phyloP scores from a whole-genome alignment of 2,797 vertebrate species.

The Sparidentex hasta region DNA sequence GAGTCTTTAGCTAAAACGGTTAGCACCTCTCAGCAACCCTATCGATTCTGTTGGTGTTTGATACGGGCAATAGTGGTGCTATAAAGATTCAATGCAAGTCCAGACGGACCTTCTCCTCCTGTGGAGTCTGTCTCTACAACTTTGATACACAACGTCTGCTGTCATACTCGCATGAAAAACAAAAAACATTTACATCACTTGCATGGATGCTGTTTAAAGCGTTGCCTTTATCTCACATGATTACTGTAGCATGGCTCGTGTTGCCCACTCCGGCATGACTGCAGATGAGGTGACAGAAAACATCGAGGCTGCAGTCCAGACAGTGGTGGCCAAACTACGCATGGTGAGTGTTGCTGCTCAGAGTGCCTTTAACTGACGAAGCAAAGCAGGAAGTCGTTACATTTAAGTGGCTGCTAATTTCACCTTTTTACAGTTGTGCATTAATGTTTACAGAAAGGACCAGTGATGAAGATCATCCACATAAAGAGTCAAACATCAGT shows the following conservation, averaged over 20 bases:
- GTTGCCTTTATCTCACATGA: fast-evolving
- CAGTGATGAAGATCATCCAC: conserved; percentile 92
- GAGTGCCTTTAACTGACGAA: neutral
- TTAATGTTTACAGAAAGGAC: conserved; percentile 86
- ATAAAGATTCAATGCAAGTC: conserved; percentile 78
- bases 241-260: conserved; percentile 85
- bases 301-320: conserved; percentile 80
- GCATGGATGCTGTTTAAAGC: fast-evolving
- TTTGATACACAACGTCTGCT: conserved; percentile 72
- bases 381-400: no score
- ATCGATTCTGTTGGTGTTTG: conserved; percentile 60
- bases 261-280: conserved; percentile 91
- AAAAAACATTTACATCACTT: fast-evolving
- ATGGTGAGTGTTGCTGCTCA: conserved; percentile 80
- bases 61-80: conserved; percentile 66
- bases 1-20: neutral
- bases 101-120: conserved; percentile 73
- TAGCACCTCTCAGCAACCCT: conserved; percentile 76
- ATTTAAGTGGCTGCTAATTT: neutral
- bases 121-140: conserved; percentile 82
- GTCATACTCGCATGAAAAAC: neutral
- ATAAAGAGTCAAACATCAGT: conserved; percentile 91
- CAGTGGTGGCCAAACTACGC: conserved; percentile 84
- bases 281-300: conserved; percentile 89
- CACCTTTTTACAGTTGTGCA: neutral